Conservation (phyloP, 2,797 vertebrate species). For the Euthynnus affinis region DNA sequence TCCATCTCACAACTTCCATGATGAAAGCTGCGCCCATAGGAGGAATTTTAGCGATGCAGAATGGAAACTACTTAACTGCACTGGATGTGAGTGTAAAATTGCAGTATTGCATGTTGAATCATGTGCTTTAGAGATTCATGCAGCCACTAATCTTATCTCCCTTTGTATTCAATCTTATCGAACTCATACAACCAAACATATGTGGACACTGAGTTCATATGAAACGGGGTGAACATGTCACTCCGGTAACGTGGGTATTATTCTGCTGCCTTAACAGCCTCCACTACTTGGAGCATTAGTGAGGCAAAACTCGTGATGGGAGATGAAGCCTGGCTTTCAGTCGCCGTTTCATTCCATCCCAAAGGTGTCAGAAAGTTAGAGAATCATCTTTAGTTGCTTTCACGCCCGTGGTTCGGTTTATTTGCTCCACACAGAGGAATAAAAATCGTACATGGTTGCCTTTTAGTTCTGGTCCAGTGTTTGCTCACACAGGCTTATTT, state of each 20-base stretch:
- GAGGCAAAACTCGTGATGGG: too few relatives aligned
- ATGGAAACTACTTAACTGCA: constrained; percentile 22
- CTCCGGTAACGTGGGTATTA: not conserved
- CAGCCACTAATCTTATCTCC: not conserved
- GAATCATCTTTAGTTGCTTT: not conserved
- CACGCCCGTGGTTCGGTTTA: not conserved
- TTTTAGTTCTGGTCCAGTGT: not conserved
- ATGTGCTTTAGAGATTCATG: not conserved
- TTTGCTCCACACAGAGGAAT: not conserved
- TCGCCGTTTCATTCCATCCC: too few relatives aligned
- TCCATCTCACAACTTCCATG: constrained; percentile 38
- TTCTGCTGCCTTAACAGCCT: too few relatives aligned
- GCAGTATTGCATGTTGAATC: constrained; percentile 9
- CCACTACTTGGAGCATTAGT: too few relatives aligned
- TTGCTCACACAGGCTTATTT: too few relatives aligned
- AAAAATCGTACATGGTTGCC: too few relatives aligned
- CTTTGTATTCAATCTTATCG: not conserved
- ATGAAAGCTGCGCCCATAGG: constrained; percentile 28
- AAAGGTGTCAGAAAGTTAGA: too few relatives aligned
- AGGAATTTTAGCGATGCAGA: constrained; percentile 8
- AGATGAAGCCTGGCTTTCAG: not conserved
- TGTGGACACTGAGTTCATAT: not conserved
- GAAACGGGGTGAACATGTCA: not conserved
- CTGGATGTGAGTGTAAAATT: constrained; percentile 16
- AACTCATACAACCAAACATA: not conserved